Percentiles rank a stretch among this genome's conserved stretches.
Conservation (phyloP, 2,888 invertebrate genomes). For the Limenitis camilla region DNA sequence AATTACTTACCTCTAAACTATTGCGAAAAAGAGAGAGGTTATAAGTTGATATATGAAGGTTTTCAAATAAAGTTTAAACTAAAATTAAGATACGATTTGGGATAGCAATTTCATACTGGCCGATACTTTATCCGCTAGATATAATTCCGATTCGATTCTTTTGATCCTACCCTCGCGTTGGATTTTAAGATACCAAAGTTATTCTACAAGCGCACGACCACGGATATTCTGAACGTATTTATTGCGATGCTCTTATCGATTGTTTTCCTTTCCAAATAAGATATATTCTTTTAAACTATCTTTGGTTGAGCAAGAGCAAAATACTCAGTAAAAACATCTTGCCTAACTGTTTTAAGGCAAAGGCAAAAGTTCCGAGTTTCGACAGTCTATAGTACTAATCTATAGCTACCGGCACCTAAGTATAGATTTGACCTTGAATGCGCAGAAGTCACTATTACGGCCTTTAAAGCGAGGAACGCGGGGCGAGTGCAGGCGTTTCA, state of each 20-base stretch:
- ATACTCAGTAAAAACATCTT: background rate
- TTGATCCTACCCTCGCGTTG: slow-evolving; percentile 21
- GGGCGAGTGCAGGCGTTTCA: too few relatives aligned
- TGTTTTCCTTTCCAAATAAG: background rate
- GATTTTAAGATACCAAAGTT: slow-evolving; percentile 18
- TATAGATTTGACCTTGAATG: too few relatives aligned
- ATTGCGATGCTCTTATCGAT: slow-evolving; percentile 2
- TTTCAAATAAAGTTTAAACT: slow-evolving; percentile 1
- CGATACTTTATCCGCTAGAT: slow-evolving; percentile 14
- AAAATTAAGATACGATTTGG: slow-evolving; percentile 24
- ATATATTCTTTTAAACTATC: background rate
- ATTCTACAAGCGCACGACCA: slow-evolving; percentile 14
- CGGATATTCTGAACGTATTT: slow-evolving; percentile 14
- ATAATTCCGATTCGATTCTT: slow-evolving; percentile 22
- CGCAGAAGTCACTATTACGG: too few relatives aligned
- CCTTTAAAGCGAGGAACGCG: too few relatives aligned
- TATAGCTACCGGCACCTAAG: too few relatives aligned
- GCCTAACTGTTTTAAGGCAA: background rate
- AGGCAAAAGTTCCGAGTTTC: too few relatives aligned
- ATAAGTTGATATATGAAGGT: background rate
- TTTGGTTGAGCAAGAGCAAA: background rate
- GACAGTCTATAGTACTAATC: too few relatives aligned
- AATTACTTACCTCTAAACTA: too few relatives aligned
- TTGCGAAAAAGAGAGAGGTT: too few relatives aligned
- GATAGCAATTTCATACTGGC: slow-evolving; percentile 19